A percentile compares a stretch with the other conserved stretches of the same genome.
These are phyloP conservation scores for Melanaphis sacchari DNA, from an alignment of 1,140 invertebrate species.

Conservation along the genomic window DNA sequence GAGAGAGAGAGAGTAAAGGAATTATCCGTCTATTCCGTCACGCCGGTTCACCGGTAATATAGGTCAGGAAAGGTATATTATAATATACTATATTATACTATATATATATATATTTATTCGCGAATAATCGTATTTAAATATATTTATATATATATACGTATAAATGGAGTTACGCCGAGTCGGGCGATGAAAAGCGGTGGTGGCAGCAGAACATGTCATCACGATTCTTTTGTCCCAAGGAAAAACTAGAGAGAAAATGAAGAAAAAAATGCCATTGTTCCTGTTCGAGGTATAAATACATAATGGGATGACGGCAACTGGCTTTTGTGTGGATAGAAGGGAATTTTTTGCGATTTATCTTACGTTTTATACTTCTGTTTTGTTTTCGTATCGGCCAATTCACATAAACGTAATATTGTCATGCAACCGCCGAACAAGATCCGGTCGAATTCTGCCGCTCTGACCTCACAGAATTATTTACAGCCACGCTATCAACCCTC, in stretches of 20 bases:
- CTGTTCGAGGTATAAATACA: not conserved
- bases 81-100: not conserved
- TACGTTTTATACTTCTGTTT: not conserved
- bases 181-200: not conserved
- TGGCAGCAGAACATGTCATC: slow-evolving; percentile 23
- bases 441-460: not conserved
- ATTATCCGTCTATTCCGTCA: not conserved
- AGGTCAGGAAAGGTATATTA: not conserved
- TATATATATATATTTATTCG: not conserved
- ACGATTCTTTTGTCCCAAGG: slow-evolving; percentile 18
- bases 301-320: not conserved
- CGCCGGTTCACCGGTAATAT: not conserved
- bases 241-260: slow-evolving; percentile 18
- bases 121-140: not conserved
- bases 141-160: not conserved
- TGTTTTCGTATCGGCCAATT: not conserved
- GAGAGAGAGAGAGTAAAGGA: not conserved
- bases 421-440: not conserved
- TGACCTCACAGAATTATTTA: not conserved
- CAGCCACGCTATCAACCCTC: not conserved
- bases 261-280: slow-evolving; percentile 30
- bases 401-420: not conserved
- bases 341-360: slow-evolving; percentile 12
- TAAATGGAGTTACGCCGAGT: not conserved
- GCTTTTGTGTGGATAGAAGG: not conserved